phyloP scores from a whole-genome alignment of 1,140 invertebrate species.

The Brachionus paranguensis region DNA sequence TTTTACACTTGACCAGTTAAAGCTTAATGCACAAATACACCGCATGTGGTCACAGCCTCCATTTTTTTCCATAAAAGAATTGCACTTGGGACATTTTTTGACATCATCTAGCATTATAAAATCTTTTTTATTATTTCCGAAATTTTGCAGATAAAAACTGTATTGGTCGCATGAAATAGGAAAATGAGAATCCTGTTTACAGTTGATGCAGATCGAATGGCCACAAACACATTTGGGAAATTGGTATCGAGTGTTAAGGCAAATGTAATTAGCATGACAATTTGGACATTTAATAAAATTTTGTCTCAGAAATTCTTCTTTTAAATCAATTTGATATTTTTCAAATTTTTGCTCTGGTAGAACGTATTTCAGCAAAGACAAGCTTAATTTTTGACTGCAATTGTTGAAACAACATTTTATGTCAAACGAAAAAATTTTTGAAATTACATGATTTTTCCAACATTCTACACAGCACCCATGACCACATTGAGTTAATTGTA shows the following conservation, averaged over 20 bases:
- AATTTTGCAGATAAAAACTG: background rate
- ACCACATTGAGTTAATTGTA: background rate
- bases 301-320: background rate
- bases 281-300: background rate
- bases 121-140: background rate
- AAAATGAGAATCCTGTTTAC: background rate
- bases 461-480: background rate
- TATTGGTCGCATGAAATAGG: background rate
- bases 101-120: background rate
- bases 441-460: background rate
- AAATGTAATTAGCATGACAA: background rate
- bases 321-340: background rate
- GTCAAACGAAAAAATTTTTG: background rate
- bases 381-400: background rate
- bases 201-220: background rate
- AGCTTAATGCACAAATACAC: background rate
- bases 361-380: background rate
- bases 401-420: background rate
- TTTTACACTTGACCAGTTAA: background rate
- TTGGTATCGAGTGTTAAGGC: background rate
- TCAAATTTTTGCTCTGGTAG: background rate
- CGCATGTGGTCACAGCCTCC: conserved; percentile 28
- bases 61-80: background rate
- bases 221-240: background rate
- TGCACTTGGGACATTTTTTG: conserved; percentile 27